Base-by-base conservation (phyloP, 1,140 invertebrate genomes). In the Panagrolaimus sp. region DNA sequence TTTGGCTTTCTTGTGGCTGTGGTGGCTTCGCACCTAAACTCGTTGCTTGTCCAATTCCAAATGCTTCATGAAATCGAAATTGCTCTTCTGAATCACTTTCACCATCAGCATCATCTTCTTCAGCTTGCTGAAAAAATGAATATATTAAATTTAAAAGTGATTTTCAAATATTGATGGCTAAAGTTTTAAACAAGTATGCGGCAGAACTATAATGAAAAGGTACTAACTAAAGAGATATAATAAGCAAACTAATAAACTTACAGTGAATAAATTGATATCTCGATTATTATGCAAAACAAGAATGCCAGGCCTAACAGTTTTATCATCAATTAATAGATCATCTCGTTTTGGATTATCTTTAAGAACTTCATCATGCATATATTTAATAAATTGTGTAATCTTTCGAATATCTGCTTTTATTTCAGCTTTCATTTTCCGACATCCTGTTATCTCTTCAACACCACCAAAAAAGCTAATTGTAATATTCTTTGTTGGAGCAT, bases 231-330 rank as follows among this genome's bases (percentile, higher is more conserved):
- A 13, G 20, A 11, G n/a, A 16, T 25, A 2, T 23, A 57, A 57
- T 25, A 57, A 57, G 11, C 11, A 8, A 11, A n/a, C 20, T 20
- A 16, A n/a, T 1, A 57, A 57, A 57, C 51, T 57, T 27, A 57
- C 51, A 57, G 31, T 38, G 31, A 57, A 57, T 25, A 57, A 27
- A 57, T 57, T 57, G n/a, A 57, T 57, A 25, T 57, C 51, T 27
- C 51, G 51, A 16, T 57, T 57, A 27, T 57, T 57, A 27, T 57
- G 51, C 8, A 57, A 27, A 20, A 57, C 51, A 20, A 57, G 51
- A n/a, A 57, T 57, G 2, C 51, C 51, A 20, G 51, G 51, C 8
- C 27, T 13, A 9, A 57, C 51, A 9, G 20, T 57, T 20, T 57
- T 27, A 20, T 57, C 51, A 20, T 57, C 51, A 20, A 25, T 27